phyloP scores from a whole-genome alignment of 2,888 invertebrate genomes.

The Melinopterus prodromus region DNA sequence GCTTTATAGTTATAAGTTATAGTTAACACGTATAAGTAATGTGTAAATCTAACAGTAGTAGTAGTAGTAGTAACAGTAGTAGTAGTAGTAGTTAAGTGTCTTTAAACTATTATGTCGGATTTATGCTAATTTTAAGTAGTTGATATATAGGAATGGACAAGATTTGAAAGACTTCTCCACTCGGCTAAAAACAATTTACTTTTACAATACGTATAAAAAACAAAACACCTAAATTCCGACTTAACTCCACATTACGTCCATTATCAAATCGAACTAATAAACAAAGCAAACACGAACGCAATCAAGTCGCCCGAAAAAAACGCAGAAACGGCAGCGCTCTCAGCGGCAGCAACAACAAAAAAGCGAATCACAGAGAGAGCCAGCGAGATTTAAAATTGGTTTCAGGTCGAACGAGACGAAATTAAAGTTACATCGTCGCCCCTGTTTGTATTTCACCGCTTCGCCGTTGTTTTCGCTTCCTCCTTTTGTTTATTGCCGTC shows the following conservation, averaged over 20 bases:
- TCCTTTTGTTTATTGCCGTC: conserved; percentile 22
- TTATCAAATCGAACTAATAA: not conserved
- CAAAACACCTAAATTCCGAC: conserved; percentile 5
- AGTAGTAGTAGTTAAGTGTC: no score
- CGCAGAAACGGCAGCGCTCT: not conserved
- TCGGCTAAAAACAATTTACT: not conserved
- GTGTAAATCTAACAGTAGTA: no score
- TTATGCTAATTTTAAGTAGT: no score
- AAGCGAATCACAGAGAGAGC: not conserved
- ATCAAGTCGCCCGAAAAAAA: not conserved
- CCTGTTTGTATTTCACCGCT: not conserved
- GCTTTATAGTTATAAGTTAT: no score
- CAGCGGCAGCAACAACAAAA: not conserved
- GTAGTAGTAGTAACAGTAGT: no score
- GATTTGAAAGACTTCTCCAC: not conserved
- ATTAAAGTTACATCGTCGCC: conserved; percentile 10
- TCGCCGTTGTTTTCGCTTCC: conserved; percentile 11
- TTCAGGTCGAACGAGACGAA: conserved; percentile 1
- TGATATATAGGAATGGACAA: not conserved
- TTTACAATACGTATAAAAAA: not conserved
- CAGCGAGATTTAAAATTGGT: conserved; percentile 8
- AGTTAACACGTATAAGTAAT: no score
- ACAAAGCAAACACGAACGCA: not conserved
- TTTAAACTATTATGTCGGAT: no score
- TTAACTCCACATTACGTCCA: not conserved